phyloP scores from a whole-genome alignment of 2,888 invertebrate genomes.

The Lasioglossum malachurum region DNA sequence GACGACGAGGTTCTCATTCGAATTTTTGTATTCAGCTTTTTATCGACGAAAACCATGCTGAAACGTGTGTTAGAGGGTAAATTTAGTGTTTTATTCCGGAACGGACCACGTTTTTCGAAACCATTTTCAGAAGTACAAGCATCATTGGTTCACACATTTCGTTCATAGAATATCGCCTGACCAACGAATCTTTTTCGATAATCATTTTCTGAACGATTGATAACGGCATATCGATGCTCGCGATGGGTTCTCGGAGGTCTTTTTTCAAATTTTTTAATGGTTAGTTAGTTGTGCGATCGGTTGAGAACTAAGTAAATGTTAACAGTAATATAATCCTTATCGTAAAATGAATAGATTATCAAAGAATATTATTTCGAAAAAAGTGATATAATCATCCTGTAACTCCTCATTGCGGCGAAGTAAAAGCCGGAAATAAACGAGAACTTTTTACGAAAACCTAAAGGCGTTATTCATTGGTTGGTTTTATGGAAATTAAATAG shows the following conservation, averaged over 20 bases:
- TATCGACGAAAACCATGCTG: conserved; percentile 36
- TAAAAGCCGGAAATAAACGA: conserved; percentile 25
- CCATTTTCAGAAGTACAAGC: conserved; percentile 18
- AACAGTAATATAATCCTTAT: conserved; percentile 48
- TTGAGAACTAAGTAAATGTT: conserved; percentile 32
- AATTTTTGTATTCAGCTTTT: conserved; percentile 55
- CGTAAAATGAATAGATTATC: conserved; percentile 41
- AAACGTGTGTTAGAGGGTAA: conserved; percentile 5
- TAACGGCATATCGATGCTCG: conserved; percentile 2
- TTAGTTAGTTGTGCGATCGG: conserved; percentile 32
- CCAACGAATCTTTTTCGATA: conserved; percentile 38
- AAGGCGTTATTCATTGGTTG: background rate
- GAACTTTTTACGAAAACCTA: conserved; percentile 20
- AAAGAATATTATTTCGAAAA: conserved; percentile 35
- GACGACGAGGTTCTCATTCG: conserved; percentile 35
- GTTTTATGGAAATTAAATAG: background rate
- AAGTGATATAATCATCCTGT: conserved; percentile 25
- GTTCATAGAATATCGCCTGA: conserved; percentile 34
- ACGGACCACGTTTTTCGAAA: conserved; percentile 56
- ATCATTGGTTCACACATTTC: conserved; percentile 26
- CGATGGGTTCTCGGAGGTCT: conserved; percentile 31
- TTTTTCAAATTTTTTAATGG: conserved; percentile 50
- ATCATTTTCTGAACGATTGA: conserved; percentile 14
- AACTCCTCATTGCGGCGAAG: conserved; percentile 9
- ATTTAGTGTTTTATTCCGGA: conserved; percentile 45